phyloP scores from a whole-genome alignment of 64 coral and sea anemone genomes.

The Astreopora myriophthalma region DNA sequence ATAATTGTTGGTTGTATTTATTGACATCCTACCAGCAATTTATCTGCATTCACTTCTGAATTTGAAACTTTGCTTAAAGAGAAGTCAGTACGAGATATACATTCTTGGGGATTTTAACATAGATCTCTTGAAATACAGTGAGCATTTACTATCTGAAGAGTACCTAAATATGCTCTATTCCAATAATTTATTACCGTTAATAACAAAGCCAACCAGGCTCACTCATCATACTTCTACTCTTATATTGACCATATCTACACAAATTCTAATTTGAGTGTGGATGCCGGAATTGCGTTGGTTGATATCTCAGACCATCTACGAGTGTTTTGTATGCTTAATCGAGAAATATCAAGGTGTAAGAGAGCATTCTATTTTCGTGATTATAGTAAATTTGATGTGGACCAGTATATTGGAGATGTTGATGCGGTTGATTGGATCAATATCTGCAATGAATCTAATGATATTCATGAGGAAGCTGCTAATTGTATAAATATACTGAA shows the following conservation, averaged over 20 bases:
- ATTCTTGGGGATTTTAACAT: no score
- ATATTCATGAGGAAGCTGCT: conserved; percentile 19
- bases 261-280: neutral
- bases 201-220: conserved; percentile 58
- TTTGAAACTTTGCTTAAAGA: neutral
- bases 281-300: neutral
- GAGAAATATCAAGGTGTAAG: neutral
- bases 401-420: no score
- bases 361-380: conserved; percentile 34
- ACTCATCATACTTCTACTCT: conserved; percentile 49
- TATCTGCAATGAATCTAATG: neutral
- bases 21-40: neutral
- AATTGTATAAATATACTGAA: conserved; percentile 46
- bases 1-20: no score
- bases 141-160: no score
- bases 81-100: no score
- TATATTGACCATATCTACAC: conserved; percentile 30
- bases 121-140: no score
- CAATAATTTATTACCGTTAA: conserved; percentile 65
- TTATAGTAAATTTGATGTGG: conserved; percentile 43
- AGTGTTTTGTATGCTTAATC: no score
- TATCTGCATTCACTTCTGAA: neutral
- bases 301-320: conserved; percentile 55
- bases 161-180: no score
- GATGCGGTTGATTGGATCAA: no score